Conservation (phyloP, 64 coral and sea anemone genomes). For the Catalaphyllia jardinei region DNA sequence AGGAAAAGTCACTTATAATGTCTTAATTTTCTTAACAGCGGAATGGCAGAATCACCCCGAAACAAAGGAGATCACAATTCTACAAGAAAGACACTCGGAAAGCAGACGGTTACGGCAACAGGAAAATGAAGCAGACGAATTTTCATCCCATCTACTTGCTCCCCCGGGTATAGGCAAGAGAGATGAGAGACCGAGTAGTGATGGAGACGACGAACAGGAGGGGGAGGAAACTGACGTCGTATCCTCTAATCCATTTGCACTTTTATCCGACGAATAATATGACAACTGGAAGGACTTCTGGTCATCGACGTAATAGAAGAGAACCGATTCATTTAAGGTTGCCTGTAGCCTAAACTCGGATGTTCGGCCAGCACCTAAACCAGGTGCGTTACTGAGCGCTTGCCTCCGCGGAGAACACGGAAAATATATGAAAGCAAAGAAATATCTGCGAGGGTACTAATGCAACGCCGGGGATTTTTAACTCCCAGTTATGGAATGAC, state of each 20-base stretch:
- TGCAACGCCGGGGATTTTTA: neutral
- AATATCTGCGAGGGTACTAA: neutral
- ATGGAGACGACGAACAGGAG: conserved; percentile 36
- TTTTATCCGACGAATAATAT: conserved; percentile 50
- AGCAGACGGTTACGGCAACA: conserved; percentile 9
- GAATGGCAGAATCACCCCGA: conserved; percentile 57
- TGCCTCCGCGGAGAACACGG: too few species aligned
- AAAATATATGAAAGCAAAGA: neutral
- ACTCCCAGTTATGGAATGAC: too few species aligned
- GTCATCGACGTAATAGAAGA: too few species aligned
- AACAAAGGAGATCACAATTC: conserved; percentile 22
- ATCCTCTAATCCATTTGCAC: conserved; percentile 62
- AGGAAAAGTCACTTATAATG: too few species aligned
- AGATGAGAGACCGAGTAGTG: conserved; percentile 38
- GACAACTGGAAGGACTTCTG: neutral
- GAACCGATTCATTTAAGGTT: neutral
- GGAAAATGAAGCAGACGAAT: conserved; percentile 26
- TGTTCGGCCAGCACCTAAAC: neutral
- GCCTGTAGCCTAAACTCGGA: neutral
- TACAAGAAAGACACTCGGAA: conserved; percentile 58
- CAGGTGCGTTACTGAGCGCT: too few species aligned
- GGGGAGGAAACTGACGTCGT: conserved; percentile 42
- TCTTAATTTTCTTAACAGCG: neutral
- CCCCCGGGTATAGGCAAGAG: neutral
- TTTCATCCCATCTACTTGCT: neutral